Evolutionary conservation across 1,140 invertebrate species (phyloP).

Genomic region (Scaptomyza montana): DNA sequence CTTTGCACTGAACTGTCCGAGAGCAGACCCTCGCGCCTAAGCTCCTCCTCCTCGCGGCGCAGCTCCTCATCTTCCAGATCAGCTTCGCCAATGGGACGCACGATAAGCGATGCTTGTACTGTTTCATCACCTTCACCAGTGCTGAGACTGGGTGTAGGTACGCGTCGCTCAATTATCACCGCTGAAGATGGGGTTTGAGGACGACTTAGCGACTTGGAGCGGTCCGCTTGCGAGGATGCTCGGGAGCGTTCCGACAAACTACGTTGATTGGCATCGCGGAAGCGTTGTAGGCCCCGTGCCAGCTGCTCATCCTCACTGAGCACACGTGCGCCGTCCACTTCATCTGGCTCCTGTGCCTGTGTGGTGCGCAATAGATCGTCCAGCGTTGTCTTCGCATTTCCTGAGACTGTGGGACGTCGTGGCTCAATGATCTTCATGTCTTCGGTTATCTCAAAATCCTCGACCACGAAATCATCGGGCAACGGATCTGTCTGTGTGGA

Average conservation of each 20-base stretch:
- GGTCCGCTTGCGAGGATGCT: constrained; percentile 84
- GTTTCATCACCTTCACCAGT: constrained; percentile 83
- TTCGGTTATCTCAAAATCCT: constrained; percentile 86
- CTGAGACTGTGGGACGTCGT: constrained; percentile 44
- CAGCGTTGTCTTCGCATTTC: constrained; percentile 57
- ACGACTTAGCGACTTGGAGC: constrained; percentile 85
- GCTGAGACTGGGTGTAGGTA: constrained; percentile 85
- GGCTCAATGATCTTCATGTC: constrained; percentile 80
- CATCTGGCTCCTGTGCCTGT: constrained; percentile 52
- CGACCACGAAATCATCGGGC: constrained; percentile 90
- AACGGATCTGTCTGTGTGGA: constrained; percentile 92
- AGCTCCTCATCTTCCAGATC: constrained; percentile 73
- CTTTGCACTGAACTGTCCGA: constrained; percentile 84
- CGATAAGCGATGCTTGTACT: constrained; percentile 86
- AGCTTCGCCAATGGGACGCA: constrained; percentile 84
- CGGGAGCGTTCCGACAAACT: constrained; percentile 85
- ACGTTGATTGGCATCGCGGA: constrained; percentile 85
- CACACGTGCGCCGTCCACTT: constrained; percentile 49
- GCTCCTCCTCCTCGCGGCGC: constrained; percentile 71
- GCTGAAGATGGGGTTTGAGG: constrained; percentile 86
- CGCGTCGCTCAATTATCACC: constrained; percentile 86
- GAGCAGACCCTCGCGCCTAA: constrained; percentile 70
- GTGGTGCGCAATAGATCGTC: constrained; percentile 74
- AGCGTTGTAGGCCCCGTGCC: constrained; percentile 80
- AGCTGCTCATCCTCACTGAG: constrained; percentile 82